phyloP scores from a whole-genome alignment of 2,113 vertebrate species.

The Xiphophorus maculatus region DNA sequence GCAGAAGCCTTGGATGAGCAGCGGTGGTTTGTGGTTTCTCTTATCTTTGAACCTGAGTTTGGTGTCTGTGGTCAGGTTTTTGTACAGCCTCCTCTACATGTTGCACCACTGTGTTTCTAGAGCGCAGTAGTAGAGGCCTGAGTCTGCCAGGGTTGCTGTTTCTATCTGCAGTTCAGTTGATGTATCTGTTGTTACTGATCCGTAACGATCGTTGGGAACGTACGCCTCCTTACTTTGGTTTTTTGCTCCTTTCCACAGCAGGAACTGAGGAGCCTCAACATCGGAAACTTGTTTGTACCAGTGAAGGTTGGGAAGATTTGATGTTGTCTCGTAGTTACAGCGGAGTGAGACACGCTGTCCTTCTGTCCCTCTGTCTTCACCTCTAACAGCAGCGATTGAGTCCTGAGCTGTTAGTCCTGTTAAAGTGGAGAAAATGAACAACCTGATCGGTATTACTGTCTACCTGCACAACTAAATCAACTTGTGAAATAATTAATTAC shows the following conservation, averaged over 20 bases:
- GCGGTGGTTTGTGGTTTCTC: conserved; percentile 27
- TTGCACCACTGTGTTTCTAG: conserved; percentile 35
- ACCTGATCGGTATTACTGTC: conserved; percentile 1
- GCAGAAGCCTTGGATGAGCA: conserved; percentile 21
- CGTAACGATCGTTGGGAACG: neutral
- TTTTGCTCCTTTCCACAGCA: conserved; percentile 8
- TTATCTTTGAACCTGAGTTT: conserved; percentile 24
- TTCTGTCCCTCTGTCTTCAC: conserved; percentile 28
- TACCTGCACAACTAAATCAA: conserved; percentile 4
- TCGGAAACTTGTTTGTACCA: conserved; percentile 49
- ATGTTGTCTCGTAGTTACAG: conserved; percentile 7
- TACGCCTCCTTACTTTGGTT: rapidly evolving
- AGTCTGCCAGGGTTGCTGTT: conserved; percentile 18
- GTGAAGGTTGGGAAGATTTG: neutral
- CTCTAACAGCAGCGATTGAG: neutral
- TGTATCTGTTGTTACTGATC: rapidly evolving
- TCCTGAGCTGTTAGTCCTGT: neutral
- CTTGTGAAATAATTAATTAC: neutral
- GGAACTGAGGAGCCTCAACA: conserved; percentile 34
- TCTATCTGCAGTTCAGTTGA: neutral
- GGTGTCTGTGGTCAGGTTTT: conserved; percentile 43
- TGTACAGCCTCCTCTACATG: conserved; percentile 45
- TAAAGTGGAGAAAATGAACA: neutral
- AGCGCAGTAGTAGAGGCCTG: conserved; percentile 50
- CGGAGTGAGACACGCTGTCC: conserved; percentile 33